Base-by-base conservation (phyloP, 2,888 invertebrate genomes). In the Tuberolachnus salignus region DNA sequence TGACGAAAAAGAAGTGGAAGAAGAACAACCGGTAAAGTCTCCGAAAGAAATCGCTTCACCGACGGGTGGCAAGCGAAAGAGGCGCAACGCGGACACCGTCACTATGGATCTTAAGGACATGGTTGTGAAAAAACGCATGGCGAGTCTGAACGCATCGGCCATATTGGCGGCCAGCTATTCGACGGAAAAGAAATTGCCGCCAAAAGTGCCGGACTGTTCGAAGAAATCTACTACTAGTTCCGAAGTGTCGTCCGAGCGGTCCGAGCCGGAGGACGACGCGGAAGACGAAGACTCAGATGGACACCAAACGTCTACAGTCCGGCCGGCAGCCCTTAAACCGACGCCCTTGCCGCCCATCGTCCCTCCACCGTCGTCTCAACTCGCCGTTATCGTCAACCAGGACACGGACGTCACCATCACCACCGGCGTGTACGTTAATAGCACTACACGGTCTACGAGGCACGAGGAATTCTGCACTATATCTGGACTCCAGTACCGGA, bases 51-150 rank as follows among this genome's bases (percentile, higher is more conserved):
- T 67, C 1, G 16, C 61, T 42, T 66, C 80, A 8, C 74, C 81
- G 13, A 19, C 73, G 42, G 42, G 66, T 57, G 16, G 74, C 67
- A 63, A 80, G 53, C 59, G 57, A 49, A 80, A 72, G 81, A 81
- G 82, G 82, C 19, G 83, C 85, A 81, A 84, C 84, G 81, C 82
- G 83, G 57, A 82, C 83, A 84, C 59, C 83, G 83, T 49, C 83
- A 84, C 82, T 82, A 84, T 83, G 84, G 86, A 81, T 84, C 87
- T 94, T 67, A 93, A 93, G 84, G 94, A 94, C 83, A 93, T 94
- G 90, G 91, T 94, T 9, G 94, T 94, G 19, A 89, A 92, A 83
- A 95, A 95, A 85, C 89, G 95, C 46, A 94, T 95, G 94, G 95
- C 95, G 23, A 94, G 94, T 84, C 87, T 95, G 46, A 95, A 95